These are phyloP conservation scores for Drosophila kikkawai DNA, from an alignment of 1,140 invertebrate species.

Conservation along the genomic window DNA sequence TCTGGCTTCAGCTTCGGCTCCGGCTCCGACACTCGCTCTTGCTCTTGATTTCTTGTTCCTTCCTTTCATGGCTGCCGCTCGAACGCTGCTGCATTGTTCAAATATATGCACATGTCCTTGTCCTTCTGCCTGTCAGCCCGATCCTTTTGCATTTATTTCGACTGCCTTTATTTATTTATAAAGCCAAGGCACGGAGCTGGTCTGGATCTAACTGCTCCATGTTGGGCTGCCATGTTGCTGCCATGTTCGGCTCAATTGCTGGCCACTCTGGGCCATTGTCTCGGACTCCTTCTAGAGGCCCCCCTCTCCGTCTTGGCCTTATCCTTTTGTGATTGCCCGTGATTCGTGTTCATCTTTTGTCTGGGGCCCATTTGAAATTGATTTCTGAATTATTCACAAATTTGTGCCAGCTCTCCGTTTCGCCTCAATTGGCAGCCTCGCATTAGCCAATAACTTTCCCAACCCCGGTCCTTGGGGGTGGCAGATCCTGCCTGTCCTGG, in stretches of 20 bases:
- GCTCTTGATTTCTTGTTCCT: conserved; percentile 78
- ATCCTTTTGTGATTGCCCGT: conserved; percentile 16
- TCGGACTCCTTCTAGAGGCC: conserved; percentile 16
- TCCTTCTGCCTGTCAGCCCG: conserved; percentile 55
- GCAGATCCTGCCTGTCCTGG: conserved; percentile 22
- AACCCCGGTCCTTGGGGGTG: conserved; percentile 2
- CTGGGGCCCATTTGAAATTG: conserved; percentile 62
- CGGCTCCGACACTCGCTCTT: conserved; percentile 37
- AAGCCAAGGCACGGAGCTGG: conserved; percentile 51
- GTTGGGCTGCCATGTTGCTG: conserved; percentile 75
- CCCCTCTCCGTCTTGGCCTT: conserved; percentile 16
- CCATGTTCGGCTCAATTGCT: conserved; percentile 73
- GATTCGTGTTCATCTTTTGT: conserved; percentile 47
- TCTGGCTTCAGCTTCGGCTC: neutral
- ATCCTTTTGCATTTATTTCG: conserved; percentile 76
- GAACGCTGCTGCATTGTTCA: conserved; percentile 58
- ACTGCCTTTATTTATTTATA: conserved; percentile 78
- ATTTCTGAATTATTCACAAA: conserved; percentile 80
- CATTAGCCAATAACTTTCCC: conserved; percentile 68
- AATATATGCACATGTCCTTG: conserved; percentile 71
- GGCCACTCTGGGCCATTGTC: conserved; percentile 52
- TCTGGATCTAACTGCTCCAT: conserved; percentile 59
- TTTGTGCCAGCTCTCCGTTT: conserved; percentile 38
- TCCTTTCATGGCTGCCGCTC: conserved; percentile 41
- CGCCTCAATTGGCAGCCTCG: conserved; percentile 63